Base-by-base conservation (phyloP, 2,797 vertebrate species). In the Phoeniculus purpureus region DNA sequence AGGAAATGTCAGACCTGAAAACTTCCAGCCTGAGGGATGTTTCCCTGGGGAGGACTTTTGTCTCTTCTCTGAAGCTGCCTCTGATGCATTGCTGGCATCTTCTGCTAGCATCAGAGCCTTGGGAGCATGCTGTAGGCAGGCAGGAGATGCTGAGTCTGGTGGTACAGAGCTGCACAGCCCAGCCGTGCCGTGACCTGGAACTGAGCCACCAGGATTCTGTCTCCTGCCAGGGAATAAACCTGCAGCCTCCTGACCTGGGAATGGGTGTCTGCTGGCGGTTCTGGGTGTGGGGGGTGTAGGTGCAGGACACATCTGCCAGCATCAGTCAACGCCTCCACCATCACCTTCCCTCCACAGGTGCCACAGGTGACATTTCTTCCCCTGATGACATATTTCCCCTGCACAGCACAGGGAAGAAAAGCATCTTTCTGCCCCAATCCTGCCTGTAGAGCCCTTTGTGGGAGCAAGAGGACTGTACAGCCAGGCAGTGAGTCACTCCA, bases 21-120 rank as follows among this genome's bases (percentile, higher is more conserved):
- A 85, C 55, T 81, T 90, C 55, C 61, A 89, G 62, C 15, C 32
- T 89, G 73, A 74, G 14, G n/a, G 51, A 92, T 94, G 75, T 75
- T 94, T 85, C 94, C 87, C 79, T 1, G 0, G 89, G 92, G 90
- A 95, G n/a, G 31, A 48, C 21, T 89, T 92, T 68, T 21, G 72
- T 47, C 34, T 60, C 65, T 78, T 65, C 82, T 19, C 52, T 51
- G 8, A 54, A 6, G 62, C 76, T 0, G 0, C 21, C 66, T 80
- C 84, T 85, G 73, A 90, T 93, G 84, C 61, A 61, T 93, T 1
- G 3, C 65, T 92, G 84, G 79, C 84, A 75, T 61, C 72, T 90
- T 87, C 65, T 80, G 65, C 72, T 80, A 58, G 37, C 25, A 1
- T 56, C 78, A 70, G 74, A 91, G 48, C 34, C 58, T 40, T 48